Conservation (phyloP, 2,797 vertebrate genomes). For the Acrossocheilus wenchowensis region DNA sequence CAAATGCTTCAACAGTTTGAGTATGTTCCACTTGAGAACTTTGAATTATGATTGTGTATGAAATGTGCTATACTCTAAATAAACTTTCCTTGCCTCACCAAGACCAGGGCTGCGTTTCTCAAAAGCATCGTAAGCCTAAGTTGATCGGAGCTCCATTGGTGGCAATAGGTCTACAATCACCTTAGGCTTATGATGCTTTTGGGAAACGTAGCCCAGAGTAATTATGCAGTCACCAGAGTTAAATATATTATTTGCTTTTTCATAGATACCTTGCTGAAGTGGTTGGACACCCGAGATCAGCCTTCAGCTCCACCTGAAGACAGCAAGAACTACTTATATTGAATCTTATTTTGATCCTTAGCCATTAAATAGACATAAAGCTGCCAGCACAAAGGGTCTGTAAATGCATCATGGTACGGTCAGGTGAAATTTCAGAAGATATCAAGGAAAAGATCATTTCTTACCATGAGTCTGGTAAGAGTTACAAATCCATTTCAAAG, state of each 20-base stretch:
- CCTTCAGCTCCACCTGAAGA: background rate
- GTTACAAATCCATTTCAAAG: constrained; percentile 29
- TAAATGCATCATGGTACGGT: constrained; percentile 40
- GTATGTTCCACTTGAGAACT: background rate
- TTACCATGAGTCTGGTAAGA: constrained; percentile 47
- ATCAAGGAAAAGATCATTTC: constrained; percentile 39
- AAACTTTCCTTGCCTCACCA: background rate
- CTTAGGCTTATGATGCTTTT: background rate
- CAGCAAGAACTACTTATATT: background rate
- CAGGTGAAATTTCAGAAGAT: constrained; percentile 49
- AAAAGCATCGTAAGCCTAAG: too few relatives aligned
- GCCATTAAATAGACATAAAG: background rate
- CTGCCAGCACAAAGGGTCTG: background rate
- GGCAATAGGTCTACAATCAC: too few relatives aligned
- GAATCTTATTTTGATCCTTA: background rate
- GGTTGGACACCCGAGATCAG: background rate
- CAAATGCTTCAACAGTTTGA: background rate
- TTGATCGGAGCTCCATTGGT: background rate
- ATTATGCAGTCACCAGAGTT: background rate
- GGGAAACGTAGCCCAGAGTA: background rate
- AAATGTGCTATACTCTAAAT: background rate
- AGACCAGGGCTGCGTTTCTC: background rate
- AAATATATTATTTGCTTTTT: background rate
- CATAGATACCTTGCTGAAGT: background rate
- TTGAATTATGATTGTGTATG: background rate